These are phyloP conservation scores for Mnemiopsis leidyi DNA, from an alignment of 37 sponge, comb jelly and placozoan genomes.

Conservation along the genomic window DNA sequence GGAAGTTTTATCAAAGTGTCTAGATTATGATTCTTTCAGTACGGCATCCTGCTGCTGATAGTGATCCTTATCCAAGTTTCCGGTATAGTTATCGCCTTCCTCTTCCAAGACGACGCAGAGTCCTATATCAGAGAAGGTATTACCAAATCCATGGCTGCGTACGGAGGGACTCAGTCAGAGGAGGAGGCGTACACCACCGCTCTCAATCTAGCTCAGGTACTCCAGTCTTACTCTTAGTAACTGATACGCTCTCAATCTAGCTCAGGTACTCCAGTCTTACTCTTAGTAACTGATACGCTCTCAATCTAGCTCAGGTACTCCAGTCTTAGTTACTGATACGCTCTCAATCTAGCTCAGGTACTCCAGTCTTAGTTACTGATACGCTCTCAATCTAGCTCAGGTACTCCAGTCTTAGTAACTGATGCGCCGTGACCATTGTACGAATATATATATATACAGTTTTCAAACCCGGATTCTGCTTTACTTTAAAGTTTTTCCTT, in stretches of 20 bases:
- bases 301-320: too few species aligned
- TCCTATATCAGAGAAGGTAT: conserved; percentile 15
- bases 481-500: too few species aligned
- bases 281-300: too few species aligned
- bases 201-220: neutral
- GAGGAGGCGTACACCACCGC: neutral
- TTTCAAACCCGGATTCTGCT: too few species aligned
- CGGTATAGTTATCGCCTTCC: conserved; percentile 8
- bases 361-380: too few species aligned
- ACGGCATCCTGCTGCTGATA: neutral
- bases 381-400: neutral
- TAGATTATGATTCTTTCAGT: conserved; percentile 47
- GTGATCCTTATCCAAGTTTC: neutral
- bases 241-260: neutral
- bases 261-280: too few species aligned
- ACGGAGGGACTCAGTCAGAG: neutral
- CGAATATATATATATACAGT: too few species aligned
- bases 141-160: neutral
- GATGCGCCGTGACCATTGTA: neutral
- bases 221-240: neutral
- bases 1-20: too few species aligned
- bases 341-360: neutral
- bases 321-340: too few species aligned
- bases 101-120: conserved; percentile 27
- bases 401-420: neutral